Percentiles rank a stretch among this genome's conserved stretches.
These are phyloP conservation scores for Ptychoptera contaminata DNA, from an alignment of 2,888 invertebrate species.

Conservation along the genomic window DNA sequence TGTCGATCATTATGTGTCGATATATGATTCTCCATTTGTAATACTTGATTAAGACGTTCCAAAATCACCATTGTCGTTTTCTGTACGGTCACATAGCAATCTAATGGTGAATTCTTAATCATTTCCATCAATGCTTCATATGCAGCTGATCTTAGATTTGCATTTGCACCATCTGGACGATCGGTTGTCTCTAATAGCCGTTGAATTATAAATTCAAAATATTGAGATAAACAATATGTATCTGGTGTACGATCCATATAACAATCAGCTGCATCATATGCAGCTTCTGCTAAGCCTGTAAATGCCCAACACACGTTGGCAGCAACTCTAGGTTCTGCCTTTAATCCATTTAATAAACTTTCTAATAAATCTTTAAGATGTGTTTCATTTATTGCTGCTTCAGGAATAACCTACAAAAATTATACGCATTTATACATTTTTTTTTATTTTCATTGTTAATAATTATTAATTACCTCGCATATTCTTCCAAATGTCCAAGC, in stretches of 20 bases:
- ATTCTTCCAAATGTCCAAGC: conserved; percentile 98
- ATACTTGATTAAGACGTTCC: conserved; percentile 81
- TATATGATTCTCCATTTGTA: conserved; percentile 86
- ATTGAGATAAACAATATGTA: conserved; percentile 86
- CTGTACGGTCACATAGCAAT: conserved; percentile 94
- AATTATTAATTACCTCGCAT: conserved; percentile 51
- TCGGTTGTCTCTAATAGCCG: conserved; percentile 89
- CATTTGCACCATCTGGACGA: conserved; percentile 80
- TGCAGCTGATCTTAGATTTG: conserved; percentile 89
- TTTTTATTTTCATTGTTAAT: neutral
- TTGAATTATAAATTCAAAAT: conserved; percentile 86
- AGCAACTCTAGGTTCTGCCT: conserved; percentile 90
- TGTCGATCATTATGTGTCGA: conserved; percentile 76
- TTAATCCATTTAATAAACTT: conserved; percentile 69
- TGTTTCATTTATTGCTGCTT: conserved; percentile 77
- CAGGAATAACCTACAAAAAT: conserved; percentile 52
- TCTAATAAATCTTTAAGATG: conserved; percentile 69
- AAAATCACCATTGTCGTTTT: conserved; percentile 93
- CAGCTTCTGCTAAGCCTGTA: conserved; percentile 90
- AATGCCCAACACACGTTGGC: conserved; percentile 99
- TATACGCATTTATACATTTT: neutral
- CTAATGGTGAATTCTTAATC: conserved; percentile 95
- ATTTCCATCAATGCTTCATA: conserved; percentile 99
- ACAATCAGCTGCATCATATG: conserved; percentile 68
- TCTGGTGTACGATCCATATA: conserved; percentile 48